Conservation (phyloP, 2,797 vertebrate species). For the Linurgus olivaceus region DNA sequence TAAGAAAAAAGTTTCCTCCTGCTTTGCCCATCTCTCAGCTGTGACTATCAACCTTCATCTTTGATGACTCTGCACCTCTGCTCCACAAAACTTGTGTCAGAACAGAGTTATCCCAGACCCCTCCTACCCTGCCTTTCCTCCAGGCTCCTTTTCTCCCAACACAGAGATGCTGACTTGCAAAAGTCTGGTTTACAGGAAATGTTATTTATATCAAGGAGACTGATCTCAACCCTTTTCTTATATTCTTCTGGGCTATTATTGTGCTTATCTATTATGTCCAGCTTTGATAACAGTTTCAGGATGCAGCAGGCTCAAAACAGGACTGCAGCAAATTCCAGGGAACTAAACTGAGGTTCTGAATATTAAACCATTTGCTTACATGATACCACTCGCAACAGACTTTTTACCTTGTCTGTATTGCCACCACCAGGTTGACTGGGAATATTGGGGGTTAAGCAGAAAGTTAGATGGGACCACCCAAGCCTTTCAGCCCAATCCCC, state of each 20-base stretch:
- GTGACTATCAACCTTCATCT: neutral
- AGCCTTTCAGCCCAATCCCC: neutral
- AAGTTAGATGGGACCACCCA: neutral
- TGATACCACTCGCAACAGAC: neutral
- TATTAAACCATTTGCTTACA: neutral
- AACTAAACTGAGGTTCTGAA: neutral
- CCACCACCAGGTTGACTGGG: neutral
- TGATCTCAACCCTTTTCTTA: neutral
- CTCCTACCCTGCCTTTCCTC: neutral
- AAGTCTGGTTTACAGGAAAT: neutral
- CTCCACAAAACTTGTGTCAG: neutral
- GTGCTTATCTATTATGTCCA: neutral
- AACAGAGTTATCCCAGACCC: neutral
- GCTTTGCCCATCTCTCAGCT: neutral
- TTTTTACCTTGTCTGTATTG: neutral
- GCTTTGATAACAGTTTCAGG: neutral
- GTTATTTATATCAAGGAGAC: neutral
- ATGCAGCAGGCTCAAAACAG: neutral
- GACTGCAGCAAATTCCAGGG: neutral
- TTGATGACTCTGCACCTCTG: neutral
- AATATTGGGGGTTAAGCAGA: neutral
- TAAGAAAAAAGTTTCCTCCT: neutral
- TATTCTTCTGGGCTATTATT: neutral
- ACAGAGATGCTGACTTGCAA: neutral
- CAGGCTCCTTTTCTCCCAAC: neutral